phyloP scores from a whole-genome alignment of 1,140 invertebrate genomes.

The Psix sp. region DNA sequence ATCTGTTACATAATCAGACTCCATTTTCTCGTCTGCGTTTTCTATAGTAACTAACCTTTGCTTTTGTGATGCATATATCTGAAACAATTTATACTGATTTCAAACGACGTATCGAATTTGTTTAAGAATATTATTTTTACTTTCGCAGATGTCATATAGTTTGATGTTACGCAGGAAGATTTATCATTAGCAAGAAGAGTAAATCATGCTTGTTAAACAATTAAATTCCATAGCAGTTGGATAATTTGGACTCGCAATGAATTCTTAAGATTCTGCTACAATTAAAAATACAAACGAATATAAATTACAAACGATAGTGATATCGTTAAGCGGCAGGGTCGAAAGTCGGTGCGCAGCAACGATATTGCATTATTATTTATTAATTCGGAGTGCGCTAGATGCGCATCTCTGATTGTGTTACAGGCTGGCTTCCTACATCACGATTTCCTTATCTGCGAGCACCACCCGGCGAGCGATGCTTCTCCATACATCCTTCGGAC shows the following conservation, averaged over 20 bases:
- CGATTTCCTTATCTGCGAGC: conserved; percentile 72
- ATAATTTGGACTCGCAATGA: too few species aligned
- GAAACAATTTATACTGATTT: too few species aligned
- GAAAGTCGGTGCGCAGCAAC: conserved; percentile 60
- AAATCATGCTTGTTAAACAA: too few species aligned
- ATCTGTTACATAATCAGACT: conserved; percentile 5
- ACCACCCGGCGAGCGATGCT: conserved; percentile 57
- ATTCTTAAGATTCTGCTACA: background rate
- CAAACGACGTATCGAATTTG: too few species aligned
- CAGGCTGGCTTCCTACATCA: conserved; percentile 66
- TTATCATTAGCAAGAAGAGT: too few species aligned
- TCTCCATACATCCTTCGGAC: conserved; percentile 53
- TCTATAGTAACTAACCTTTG: too few species aligned
- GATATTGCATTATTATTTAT: conserved; percentile 77
- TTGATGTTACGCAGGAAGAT: too few species aligned
- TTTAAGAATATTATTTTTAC: too few species aligned
- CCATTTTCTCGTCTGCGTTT: too few species aligned
- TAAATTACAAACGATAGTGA: conserved; percentile 26
- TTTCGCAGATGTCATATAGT: too few species aligned
- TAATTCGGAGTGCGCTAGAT: conserved; percentile 74
- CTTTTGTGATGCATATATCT: too few species aligned
- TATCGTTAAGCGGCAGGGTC: conserved; percentile 63
- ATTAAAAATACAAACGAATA: conserved; percentile 25
- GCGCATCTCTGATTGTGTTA: conserved; percentile 68
- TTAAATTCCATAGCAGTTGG: too few species aligned